A percentile compares a stretch with the other conserved stretches of the same genome.
These are phyloP conservation scores for Vireo griseus DNA, from an alignment of 2,797 vertebrate genomes.

Conservation along the genomic window DNA sequence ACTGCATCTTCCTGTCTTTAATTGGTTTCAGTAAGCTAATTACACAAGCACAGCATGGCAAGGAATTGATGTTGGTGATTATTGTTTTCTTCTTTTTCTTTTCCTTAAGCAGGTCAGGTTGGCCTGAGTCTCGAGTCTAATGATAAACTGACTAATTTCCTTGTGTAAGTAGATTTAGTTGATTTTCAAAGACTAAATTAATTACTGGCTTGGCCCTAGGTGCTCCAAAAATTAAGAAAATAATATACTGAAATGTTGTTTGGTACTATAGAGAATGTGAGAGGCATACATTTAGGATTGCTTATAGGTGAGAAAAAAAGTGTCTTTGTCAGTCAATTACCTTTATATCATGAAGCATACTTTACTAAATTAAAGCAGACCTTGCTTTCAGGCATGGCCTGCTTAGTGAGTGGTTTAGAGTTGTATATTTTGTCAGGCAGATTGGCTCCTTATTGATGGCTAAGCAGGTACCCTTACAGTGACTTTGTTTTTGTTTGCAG, in stretches of 20 bases:
- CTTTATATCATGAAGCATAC: not conserved
- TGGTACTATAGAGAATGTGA: not conserved
- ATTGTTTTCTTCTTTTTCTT: not conserved
- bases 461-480: not conserved
- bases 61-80: constrained; percentile 17
- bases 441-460: not conserved
- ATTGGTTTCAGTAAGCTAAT: constrained; percentile 46
- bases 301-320: not conserved
- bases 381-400: not conserved
- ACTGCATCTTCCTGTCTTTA: not conserved
- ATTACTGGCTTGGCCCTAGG: not conserved
- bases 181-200: constrained; percentile 9
- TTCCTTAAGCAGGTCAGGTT: not conserved
- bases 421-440: not conserved
- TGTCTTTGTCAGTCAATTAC: not conserved
- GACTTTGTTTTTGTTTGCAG: not conserved
- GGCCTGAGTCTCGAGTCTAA: not conserved
- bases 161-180: not conserved
- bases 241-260: not conserved
- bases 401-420: not conserved
- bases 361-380: not conserved
- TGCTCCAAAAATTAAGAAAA: not conserved
- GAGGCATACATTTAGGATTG: not conserved
- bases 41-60: not conserved
- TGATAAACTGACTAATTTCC: constrained; percentile 10